phyloP scores from a whole-genome alignment of 2,888 invertebrate species.

The Schizaphis graminum region DNA sequence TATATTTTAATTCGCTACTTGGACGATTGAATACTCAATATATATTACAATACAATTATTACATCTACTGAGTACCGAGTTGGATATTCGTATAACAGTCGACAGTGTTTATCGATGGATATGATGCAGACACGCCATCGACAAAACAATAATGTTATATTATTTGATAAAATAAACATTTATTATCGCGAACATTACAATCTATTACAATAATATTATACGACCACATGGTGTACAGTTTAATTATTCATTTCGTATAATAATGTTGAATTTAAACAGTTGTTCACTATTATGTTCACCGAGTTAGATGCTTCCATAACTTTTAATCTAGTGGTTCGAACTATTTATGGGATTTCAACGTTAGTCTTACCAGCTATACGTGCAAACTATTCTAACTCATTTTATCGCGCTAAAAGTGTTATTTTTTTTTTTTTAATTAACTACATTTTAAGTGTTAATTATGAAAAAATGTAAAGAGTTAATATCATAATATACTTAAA shows the following conservation, averaged over 20 bases:
- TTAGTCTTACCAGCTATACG: background rate
- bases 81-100: background rate
- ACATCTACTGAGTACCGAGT: background rate
- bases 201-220: background rate
- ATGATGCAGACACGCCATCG: background rate
- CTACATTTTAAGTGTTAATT: background rate
- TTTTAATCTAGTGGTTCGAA: background rate
- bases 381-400: background rate
- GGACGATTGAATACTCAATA: background rate
- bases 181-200: background rate
- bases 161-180: conserved; percentile 6
- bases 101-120: background rate
- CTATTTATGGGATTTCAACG: background rate
- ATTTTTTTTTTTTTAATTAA: background rate
- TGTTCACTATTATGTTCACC: background rate
- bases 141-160: background rate
- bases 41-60: background rate
- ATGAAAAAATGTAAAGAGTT: background rate
- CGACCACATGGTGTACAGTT: background rate
- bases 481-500: background rate
- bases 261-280: background rate
- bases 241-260: background rate
- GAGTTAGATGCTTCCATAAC: background rate
- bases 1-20: background rate
- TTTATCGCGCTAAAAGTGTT: background rate